Percentiles rank a stretch among this genome's conserved stretches.
Conservation (phyloP, 2,113 vertebrate genomes). For the Tragulus kanchil region DNA sequence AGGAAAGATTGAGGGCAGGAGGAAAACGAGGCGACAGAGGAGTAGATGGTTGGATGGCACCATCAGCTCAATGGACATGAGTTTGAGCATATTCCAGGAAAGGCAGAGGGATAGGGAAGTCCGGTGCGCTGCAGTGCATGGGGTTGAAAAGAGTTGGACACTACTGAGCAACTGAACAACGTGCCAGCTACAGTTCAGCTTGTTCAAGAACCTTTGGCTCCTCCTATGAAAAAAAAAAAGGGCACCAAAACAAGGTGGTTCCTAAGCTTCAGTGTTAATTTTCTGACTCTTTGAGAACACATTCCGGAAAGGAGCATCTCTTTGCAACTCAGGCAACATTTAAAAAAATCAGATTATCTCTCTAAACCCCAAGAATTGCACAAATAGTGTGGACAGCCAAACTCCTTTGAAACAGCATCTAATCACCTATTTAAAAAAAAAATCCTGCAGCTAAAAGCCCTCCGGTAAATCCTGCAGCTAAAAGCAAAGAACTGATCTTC, state of each 20-base stretch:
- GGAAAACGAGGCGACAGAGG: too few relatives aligned
- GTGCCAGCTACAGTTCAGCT: background rate
- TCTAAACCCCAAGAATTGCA: background rate
- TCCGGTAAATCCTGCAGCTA: background rate
- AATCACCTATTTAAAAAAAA: conserved; percentile 31
- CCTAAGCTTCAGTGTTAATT: background rate
- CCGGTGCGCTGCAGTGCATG: too few relatives aligned
- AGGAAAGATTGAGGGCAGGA: too few relatives aligned
- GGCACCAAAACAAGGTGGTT: background rate
- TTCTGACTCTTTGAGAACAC: conserved; percentile 14
- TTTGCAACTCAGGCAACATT: background rate
- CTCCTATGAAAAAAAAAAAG: background rate
- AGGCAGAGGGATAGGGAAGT: too few relatives aligned
- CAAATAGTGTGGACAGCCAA: background rate
- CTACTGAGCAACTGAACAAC: too few relatives aligned
- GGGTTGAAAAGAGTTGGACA: too few relatives aligned
- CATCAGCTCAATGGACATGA: too few relatives aligned
- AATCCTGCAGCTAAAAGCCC: conserved; percentile 46
- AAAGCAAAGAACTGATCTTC: background rate
- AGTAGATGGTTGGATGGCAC: too few relatives aligned
- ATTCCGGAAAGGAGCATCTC: background rate
- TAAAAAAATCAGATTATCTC: conserved; percentile 55
- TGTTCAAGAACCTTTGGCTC: background rate
- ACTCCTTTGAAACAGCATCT: background rate
- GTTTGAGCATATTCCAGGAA: too few relatives aligned